These are phyloP conservation scores for Lepidocolaptes lacrymiger DNA, from an alignment of 2,797 vertebrate species.

Conservation along the genomic window DNA sequence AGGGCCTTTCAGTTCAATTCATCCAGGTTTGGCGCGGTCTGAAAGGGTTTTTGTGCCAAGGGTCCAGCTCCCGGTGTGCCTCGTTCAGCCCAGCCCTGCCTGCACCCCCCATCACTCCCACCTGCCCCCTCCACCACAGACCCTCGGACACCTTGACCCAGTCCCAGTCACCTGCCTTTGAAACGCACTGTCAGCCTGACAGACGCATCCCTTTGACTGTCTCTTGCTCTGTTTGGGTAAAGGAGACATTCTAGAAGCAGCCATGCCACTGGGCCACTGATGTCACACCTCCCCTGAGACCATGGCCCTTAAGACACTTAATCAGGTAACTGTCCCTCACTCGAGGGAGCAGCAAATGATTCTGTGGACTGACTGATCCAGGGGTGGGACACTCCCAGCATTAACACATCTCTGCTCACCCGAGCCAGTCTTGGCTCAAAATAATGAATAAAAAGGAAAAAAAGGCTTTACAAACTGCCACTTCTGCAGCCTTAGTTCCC, in stretches of 20 bases:
- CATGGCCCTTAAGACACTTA: neutral
- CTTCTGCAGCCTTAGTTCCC: neutral
- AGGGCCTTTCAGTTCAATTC: neutral
- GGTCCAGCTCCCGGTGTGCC: neutral
- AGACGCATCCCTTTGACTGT: fast-evolving
- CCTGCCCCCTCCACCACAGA: neutral
- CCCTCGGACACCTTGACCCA: neutral
- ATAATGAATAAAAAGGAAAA: neutral
- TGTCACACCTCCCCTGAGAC: neutral
- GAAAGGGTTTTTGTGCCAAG: neutral
- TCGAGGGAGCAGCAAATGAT: neutral
- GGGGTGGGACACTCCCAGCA: neutral
- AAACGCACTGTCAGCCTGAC: neutral
- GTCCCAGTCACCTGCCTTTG: neutral
- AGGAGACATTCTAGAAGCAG: neutral
- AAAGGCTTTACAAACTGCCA: neutral
- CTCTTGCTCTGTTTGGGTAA: neutral
- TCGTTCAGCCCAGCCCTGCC: neutral
- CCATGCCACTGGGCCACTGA: fast-evolving
- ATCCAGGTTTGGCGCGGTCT: neutral
- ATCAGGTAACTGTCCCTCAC: neutral
- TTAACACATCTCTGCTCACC: fast-evolving
- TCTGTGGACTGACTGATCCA: neutral
- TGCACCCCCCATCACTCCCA: neutral
- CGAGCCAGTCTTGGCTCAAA: neutral